phyloP scores from a whole-genome alignment of 2,113 vertebrate genomes.

The Marmota monax region DNA sequence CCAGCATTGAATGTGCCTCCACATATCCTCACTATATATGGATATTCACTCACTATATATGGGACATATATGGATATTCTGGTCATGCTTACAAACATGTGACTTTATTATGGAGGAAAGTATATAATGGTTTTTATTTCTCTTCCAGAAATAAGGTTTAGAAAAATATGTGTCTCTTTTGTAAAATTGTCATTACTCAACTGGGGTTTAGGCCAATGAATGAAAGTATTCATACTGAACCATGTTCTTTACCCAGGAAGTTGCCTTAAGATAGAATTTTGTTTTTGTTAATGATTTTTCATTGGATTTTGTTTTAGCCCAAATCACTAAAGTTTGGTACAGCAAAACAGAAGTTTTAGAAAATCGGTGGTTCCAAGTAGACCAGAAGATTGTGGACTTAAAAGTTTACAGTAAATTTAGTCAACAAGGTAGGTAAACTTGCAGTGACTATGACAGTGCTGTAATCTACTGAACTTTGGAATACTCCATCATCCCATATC shows the following conservation, averaged over 20 bases:
- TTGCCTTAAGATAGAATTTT: not conserved
- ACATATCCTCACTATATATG: not conserved
- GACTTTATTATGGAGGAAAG: not conserved
- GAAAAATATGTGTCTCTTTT: not conserved
- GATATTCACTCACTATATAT: not conserved
- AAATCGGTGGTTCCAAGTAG: conserved; percentile 91
- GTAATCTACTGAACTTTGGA: not conserved
- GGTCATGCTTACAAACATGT: not conserved
- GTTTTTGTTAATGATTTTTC: conserved; percentile 23
- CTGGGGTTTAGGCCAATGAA: not conserved
- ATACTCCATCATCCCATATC: not conserved
- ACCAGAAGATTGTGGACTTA: conserved; percentile 88
- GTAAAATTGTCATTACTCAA: not conserved
- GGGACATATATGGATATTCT: not conserved
- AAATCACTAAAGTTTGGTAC: conserved; percentile 91
- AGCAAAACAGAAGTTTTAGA: conserved; percentile 87
- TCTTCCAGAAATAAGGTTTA: not conserved
- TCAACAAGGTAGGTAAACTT: conserved; percentile 90
- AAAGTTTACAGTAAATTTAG: conserved; percentile 90
- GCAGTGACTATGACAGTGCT: not conserved
- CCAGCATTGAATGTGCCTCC: too few species aligned
- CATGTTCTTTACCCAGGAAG: not conserved
- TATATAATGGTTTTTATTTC: not conserved
- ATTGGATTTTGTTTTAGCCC: conserved; percentile 68
- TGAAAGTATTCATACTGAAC: not conserved